Conservation (phyloP, 2,113 vertebrate genomes). For the Malurus alboscapulatus region DNA sequence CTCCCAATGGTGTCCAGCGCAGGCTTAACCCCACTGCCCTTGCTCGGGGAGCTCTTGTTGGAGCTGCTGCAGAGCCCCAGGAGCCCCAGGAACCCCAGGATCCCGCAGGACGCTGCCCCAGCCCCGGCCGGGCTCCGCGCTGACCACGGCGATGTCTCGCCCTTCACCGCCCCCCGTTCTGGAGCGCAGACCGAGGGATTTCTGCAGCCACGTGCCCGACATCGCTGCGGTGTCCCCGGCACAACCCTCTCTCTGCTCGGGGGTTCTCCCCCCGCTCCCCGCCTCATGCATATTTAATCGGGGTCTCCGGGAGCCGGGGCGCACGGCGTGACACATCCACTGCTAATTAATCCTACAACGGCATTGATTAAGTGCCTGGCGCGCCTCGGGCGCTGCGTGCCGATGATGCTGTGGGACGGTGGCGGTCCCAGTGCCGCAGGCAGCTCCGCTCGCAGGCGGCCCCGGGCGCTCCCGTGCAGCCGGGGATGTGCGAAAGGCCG, state of each 20-base stretch:
- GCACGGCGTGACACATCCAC: fast-evolving
- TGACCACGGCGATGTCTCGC: background rate
- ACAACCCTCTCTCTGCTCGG: fast-evolving
- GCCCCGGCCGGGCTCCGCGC: fast-evolving
- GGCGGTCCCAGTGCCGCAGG: background rate
- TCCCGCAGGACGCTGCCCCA: background rate
- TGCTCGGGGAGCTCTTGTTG: fast-evolving
- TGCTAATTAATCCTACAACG: background rate
- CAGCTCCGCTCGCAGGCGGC: background rate
- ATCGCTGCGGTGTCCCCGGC: fast-evolving
- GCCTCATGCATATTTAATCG: background rate
- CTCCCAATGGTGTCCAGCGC: background rate
- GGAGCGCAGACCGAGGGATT: fast-evolving
- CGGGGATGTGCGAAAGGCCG: background rate
- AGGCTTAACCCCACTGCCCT: background rate
- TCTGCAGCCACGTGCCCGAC: background rate
- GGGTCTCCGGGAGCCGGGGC: background rate
- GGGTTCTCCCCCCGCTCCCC: background rate
- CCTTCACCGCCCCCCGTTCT: fast-evolving
- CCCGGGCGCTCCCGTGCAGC: background rate
- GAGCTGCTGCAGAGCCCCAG: background rate
- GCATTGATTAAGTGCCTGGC: background rate
- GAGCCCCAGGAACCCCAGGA: too few species aligned
- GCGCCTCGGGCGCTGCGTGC: background rate
- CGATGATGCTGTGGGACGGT: background rate